Conservation (phyloP, 1,140 invertebrate genomes). For the Drosophila tropicalis region DNA sequence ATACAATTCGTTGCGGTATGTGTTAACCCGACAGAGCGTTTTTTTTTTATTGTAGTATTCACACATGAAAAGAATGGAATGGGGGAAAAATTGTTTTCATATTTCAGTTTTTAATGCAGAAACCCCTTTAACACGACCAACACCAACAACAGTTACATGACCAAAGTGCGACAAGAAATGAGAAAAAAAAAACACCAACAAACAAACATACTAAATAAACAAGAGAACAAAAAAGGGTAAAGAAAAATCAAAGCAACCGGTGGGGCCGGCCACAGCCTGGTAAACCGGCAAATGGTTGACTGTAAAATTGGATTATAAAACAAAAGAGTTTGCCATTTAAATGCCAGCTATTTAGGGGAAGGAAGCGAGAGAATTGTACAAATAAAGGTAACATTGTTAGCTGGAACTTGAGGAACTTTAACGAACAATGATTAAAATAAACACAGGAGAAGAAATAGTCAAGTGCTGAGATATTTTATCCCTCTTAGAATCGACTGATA, state of each 20-base stretch:
- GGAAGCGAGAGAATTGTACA: background rate
- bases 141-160: conserved; percentile 56
- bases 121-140: conserved; percentile 2
- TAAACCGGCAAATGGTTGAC: conserved; percentile 33
- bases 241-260: conserved; percentile 31
- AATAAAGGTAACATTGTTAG: background rate
- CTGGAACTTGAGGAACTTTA: background rate
- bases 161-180: conserved; percentile 20
- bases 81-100: conserved; percentile 50
- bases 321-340: conserved; percentile 25
- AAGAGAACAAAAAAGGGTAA: conserved; percentile 6
- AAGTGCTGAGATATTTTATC: too few relatives aligned
- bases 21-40: background rate
- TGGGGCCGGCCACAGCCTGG: conserved; percentile 31
- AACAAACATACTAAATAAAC: conserved; percentile 6
- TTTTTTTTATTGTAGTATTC: conserved; percentile 30
- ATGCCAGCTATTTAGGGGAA: background rate
- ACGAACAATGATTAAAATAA: background rate
- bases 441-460: too few relatives aligned
- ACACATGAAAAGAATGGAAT: conserved; percentile 7
- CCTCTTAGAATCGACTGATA: too few relatives aligned
- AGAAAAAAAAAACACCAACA: conserved; percentile 18
- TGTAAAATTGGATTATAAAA: conserved; percentile 58
- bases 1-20: background rate
- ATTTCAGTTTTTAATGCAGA: conserved; percentile 49